Evolutionary conservation across 2,888 invertebrate species (phyloP), one percentile per base, ranked within the genome.

Genomic region (Drosophila eohydei): DNA sequence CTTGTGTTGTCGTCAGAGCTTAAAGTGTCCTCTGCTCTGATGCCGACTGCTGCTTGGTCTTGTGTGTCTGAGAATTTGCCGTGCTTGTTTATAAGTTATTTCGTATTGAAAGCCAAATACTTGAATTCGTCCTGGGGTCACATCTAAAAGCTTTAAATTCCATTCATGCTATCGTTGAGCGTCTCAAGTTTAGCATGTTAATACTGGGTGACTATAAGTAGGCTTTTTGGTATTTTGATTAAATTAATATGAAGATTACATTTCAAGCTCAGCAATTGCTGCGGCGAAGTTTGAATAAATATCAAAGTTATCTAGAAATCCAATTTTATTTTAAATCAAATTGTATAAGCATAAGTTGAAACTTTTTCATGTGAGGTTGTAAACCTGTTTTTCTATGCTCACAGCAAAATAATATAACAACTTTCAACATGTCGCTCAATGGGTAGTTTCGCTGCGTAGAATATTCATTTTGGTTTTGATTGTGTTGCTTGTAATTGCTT

Each of bases 1-100:
- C 71, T 80, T 79, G 71, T 63, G 52, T 78, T 78, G 64, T 48
- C 56, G 46, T 56, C 73, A 54, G 72, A 63, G 74, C 77, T 74
- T 71, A 72, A 71, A 57, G 48, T 64, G 32, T 60, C 41, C 40
- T 14, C n/a, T 59, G 30, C 41, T 43, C 55, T 41, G 57, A 8
- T 34, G 12, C 9, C 14, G 21, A n/a, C 43, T 52, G 30, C 43
- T 52, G 11, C 44, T 26, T 36, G 36, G n/a, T 48, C 34, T 12
- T 55, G 41, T 46, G 36, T 43, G 59, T 21, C 30, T 21, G 46
- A 26, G 57, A 21, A 21, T 58, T 44, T 30, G 61, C 9, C 58
- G 30, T 60, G 58, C 52, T 76, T 65, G 36, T 58, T 61, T 56
- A 30, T 56, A 64, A 72, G 61, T 68, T 64, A 63, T 67, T 64